Evolutionary conservation across 1,140 invertebrate species (phyloP).

Genomic region (Samia ricini): DNA sequence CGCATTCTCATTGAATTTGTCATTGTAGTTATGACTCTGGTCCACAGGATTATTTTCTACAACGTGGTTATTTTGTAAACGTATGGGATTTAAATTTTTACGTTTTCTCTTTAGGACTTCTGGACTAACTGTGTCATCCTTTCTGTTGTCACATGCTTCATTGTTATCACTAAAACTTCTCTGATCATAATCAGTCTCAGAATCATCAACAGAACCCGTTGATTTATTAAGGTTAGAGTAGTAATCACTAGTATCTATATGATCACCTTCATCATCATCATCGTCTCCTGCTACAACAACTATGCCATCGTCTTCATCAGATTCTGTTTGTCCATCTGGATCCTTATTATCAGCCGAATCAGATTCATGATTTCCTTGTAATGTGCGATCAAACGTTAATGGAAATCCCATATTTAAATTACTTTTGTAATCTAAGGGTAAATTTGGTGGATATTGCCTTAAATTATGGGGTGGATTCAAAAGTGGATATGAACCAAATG

Average conservation of each 20-base stretch:
- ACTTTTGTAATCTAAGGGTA: conserved; percentile 84
- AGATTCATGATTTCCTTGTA: conserved; percentile 47
- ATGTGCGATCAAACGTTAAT: conserved; percentile 64
- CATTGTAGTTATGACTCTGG: conserved; percentile 28
- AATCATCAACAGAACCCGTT: conserved; percentile 66
- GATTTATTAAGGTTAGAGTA: conserved; percentile 64
- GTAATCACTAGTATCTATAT: conserved; percentile 76
- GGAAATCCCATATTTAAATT: conserved; percentile 77
- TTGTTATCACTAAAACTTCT: conserved; percentile 87
- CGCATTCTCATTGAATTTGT: conserved; percentile 39
- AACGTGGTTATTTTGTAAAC: conserved; percentile 74
- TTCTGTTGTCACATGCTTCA: conserved; percentile 77
- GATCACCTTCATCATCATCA: conserved; percentile 82
- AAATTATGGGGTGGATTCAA: conserved; percentile 86
- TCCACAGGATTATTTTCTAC: conserved; percentile 26
- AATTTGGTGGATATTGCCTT: conserved; percentile 71
- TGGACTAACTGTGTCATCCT: conserved; percentile 67
- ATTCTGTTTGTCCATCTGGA: conserved; percentile 64
- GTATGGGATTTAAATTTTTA: conserved; percentile 94
- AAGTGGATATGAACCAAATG: conserved; percentile 87
- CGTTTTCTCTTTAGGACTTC: conserved; percentile 85
- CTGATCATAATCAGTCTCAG: conserved; percentile 82
- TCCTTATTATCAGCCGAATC: conserved; percentile 74
- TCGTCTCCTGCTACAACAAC: conserved; percentile 81
- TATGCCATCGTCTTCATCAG: conserved; percentile 81